phyloP scores from a whole-genome alignment of 2,113 vertebrate genomes.

The Raja brachyura region DNA sequence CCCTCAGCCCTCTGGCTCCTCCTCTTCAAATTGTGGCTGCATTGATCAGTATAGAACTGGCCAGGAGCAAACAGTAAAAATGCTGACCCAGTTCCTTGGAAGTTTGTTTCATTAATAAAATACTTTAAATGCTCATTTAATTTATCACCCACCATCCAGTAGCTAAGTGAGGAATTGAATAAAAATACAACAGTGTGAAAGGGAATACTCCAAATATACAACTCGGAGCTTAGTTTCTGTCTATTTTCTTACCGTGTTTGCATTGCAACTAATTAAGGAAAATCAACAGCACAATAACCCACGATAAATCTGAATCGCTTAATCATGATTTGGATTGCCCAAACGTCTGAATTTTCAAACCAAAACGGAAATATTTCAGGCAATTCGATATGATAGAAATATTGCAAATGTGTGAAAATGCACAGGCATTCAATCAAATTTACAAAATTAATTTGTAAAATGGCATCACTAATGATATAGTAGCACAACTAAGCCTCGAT shows the following conservation, averaged over 20 bases:
- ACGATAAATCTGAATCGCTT: neutral
- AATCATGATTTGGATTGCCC: neutral
- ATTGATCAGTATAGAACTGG: too few relatives aligned
- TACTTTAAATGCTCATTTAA: too few relatives aligned
- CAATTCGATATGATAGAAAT: neutral
- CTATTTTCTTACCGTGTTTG: neutral
- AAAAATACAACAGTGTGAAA: neutral
- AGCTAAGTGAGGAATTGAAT: too few relatives aligned
- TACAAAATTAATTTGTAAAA: neutral
- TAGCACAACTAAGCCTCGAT: neutral
- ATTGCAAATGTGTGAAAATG: neutral
- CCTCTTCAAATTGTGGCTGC: too few relatives aligned
- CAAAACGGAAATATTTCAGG: neutral
- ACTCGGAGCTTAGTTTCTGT: neutral
- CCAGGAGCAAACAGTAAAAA: too few relatives aligned
- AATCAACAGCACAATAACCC: neutral
- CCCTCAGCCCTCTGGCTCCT: too few relatives aligned
- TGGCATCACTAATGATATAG: neutral
- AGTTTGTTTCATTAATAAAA: too few relatives aligned
- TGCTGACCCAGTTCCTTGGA: too few relatives aligned
- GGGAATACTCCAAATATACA: neutral
- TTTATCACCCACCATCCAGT: too few relatives aligned
- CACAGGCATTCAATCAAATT: neutral
- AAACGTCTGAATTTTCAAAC: neutral
- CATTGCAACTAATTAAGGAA: neutral